phyloP scores from a whole-genome alignment of 2,797 vertebrate species.

The Percopsis omiscomaycus region DNA sequence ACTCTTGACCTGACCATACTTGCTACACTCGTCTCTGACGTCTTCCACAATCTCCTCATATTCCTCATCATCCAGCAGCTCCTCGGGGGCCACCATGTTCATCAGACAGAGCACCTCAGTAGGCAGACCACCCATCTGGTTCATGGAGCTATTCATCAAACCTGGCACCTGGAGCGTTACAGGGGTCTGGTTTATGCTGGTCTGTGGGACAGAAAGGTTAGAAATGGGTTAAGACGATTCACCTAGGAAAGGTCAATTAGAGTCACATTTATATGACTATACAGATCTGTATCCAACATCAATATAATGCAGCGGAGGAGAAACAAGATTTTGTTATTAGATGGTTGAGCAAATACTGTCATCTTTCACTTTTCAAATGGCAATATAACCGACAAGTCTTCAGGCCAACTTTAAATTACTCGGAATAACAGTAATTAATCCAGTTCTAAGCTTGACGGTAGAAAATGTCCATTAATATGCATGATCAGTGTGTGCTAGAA shows the following conservation, averaged over 20 bases:
- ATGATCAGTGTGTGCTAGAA: not conserved
- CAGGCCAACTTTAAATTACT: not conserved
- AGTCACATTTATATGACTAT: no score
- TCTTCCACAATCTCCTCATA: slow-evolving; percentile 95
- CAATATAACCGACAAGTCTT: not conserved
- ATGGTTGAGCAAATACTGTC: no score
- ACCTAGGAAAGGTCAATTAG: no score
- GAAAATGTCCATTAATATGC: not conserved
- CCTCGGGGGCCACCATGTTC: slow-evolving; percentile 95
- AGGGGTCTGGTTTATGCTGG: slow-evolving; percentile 92
- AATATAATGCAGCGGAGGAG: no score
- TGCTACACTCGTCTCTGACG: slow-evolving; percentile 90
- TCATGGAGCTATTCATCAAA: slow-evolving; percentile 87
- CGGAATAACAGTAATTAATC: not conserved
- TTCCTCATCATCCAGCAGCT: slow-evolving; percentile 91
- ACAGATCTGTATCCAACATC: no score
- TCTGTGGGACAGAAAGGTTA: slow-evolving; percentile 67
- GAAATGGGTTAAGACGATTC: not conserved
- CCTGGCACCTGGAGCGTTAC: slow-evolving; percentile 95
- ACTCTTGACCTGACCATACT: slow-evolving; percentile 92
- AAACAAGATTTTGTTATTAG: no score
- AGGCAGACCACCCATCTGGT: slow-evolving; percentile 91
- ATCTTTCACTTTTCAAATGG: no score
- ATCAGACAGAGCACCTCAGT: slow-evolving; percentile 93
- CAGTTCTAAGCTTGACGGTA: not conserved